A percentile compares a stretch with the other conserved stretches of the same genome.
Evolutionary conservation across 2,888 invertebrate genomes (phyloP).

Genomic region (Protonemura montana): DNA sequence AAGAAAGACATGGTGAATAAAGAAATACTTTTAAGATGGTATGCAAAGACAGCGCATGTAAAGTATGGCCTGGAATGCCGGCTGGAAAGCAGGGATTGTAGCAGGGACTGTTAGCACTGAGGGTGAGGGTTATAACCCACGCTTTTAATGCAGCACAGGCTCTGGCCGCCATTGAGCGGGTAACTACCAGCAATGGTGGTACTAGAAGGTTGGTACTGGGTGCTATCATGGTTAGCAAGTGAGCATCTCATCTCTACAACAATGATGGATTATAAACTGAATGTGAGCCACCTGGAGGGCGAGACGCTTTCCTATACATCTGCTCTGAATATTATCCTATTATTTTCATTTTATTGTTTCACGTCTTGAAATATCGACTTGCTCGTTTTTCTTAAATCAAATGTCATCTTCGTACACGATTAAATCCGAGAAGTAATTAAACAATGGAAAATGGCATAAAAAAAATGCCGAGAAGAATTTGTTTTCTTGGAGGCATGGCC

Average conservation of each 20-base stretch:
- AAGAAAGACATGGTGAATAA: too few species aligned
- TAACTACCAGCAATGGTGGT: neutral
- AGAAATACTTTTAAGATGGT: too few species aligned
- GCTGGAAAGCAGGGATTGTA: too few species aligned
- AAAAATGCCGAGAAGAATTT: neutral
- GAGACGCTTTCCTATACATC: neutral
- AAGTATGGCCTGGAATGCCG: too few species aligned
- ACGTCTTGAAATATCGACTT: slow-evolving; percentile 25
- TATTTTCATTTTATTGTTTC: slow-evolving; percentile 35
- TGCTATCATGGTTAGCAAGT: neutral
- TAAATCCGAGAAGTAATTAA: neutral
- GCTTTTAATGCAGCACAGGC: too few species aligned
- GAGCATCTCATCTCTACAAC: neutral
- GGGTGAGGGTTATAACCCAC: too few species aligned
- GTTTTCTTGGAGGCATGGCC: neutral
- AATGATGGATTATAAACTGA: slow-evolving; percentile 33
- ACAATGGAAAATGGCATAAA: slow-evolving; percentile 4
- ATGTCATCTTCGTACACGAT: neutral
- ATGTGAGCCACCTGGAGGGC: slow-evolving; percentile 27
- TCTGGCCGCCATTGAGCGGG: too few species aligned
- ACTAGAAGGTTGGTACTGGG: neutral
- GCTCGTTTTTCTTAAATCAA: slow-evolving; percentile 15
- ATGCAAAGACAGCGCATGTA: too few species aligned
- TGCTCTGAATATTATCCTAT: slow-evolving; percentile 30
- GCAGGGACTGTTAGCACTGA: too few species aligned